Evolutionary conservation across 2,888 invertebrate species (phyloP), one percentile per base, ranked within the genome.

Genomic region (Plusia festucae): DNA sequence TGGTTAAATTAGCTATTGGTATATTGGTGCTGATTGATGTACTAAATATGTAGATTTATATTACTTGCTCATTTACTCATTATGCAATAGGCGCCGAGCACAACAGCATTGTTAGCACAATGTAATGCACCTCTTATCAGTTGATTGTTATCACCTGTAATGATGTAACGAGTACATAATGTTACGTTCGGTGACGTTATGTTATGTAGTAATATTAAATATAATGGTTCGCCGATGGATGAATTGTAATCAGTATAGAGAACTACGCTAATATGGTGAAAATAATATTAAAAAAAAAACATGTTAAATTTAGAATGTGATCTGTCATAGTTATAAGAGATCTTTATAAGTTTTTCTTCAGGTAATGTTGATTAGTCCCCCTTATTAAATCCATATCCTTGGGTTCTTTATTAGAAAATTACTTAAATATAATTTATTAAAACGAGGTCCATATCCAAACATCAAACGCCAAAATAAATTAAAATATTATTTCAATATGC

Each of bases 81-180:
- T 58, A 59, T 32, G 34, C 16, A 64, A 73, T 9, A 13, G n/a
- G 0, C 6, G 8, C 8, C 46, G 11, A 49, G 7, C 46, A 18
- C 18, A 18, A 6, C 1, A 49, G 51, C 55, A 55, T 55, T 55
- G 49, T 34, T 53, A 30, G 24, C 53, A 62, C 54, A 70, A 24
- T 53, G 11, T 49, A 62, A 53, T 74, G 60, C 72, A 64, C 20
- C 20, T 24, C 72, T 71, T 74, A 76, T 71, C 72, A 52, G 24
- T n/a, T 2, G 20, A 9, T n/a, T 16, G 53, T 61, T 76, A 74
- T 67, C 76, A 66, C 27, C 44, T 27, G 22, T 16, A 40, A 11
- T 66, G 46, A 60, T 57, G 59, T 73, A 73, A 73, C 15, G 1
- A n/a, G 13, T 16, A 5, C 6, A 15, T n/a, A n/a, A n/a, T 49